Conservation (phyloP, 2,113 vertebrate species). For the Ploceus nigricollis region DNA sequence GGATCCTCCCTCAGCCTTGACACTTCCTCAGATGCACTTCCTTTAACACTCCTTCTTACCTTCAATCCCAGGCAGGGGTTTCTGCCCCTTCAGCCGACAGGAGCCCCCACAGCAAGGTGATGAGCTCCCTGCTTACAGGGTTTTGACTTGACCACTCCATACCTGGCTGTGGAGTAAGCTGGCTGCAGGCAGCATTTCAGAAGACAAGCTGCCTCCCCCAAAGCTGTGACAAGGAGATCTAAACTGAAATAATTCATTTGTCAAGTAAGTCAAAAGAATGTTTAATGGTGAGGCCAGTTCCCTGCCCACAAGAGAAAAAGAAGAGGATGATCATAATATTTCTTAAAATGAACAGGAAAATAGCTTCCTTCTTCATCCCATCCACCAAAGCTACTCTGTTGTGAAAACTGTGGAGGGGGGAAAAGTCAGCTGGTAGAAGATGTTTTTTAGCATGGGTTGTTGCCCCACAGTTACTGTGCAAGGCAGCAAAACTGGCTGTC, state of each 20-base stretch:
- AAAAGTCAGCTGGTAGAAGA: neutral
- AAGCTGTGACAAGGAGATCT: neutral
- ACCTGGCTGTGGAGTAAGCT: neutral
- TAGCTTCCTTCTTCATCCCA: neutral
- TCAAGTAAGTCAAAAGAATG: neutral
- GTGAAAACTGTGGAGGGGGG: neutral
- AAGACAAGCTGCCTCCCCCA: neutral
- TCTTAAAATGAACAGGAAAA: neutral
- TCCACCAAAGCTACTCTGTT: neutral
- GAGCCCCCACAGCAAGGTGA: neutral
- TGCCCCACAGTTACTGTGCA: neutral
- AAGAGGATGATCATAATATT: neutral
- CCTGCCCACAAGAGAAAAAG: neutral
- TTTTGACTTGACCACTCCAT: neutral
- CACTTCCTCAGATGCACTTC: neutral
- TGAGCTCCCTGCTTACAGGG: neutral
- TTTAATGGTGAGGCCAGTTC: neutral
- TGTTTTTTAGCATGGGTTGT: rapidly evolving
- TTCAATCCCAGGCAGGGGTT: neutral
- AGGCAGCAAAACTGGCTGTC: neutral
- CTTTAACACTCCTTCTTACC: neutral
- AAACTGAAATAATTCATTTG: neutral
- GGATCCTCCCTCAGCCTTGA: neutral
- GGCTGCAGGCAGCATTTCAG: neutral
- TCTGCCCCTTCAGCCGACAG: neutral